These are phyloP conservation scores for Tetragonula clypearis DNA, from an alignment of 1,140 invertebrate genomes.

Conservation along the genomic window DNA sequence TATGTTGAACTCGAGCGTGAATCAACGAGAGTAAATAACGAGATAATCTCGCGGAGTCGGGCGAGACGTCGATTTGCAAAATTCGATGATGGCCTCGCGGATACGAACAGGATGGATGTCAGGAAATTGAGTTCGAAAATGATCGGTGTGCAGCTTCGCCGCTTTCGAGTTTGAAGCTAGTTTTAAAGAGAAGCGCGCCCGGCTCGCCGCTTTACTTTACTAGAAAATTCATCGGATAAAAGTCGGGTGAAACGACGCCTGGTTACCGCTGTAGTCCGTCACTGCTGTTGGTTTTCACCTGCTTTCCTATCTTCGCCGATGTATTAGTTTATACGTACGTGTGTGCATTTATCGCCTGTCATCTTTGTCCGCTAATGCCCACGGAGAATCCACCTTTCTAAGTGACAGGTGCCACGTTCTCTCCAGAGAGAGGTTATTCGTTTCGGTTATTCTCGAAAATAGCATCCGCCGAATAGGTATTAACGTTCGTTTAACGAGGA, in stretches of 20 bases:
- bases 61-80: background rate
- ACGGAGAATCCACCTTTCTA: slow-evolving; percentile 40
- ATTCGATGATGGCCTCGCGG: background rate
- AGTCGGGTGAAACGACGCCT: slow-evolving; percentile 19
- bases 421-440: slow-evolving; percentile 43
- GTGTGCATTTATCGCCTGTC: slow-evolving; percentile 58
- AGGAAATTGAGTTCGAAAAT: background rate
- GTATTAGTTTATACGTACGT: background rate
- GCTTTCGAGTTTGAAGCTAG: too few relatives aligned
- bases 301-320: slow-evolving; percentile 60
- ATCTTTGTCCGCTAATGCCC: slow-evolving; percentile 61
- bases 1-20: too few relatives aligned
- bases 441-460: slow-evolving; percentile 43
- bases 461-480: slow-evolving; percentile 13
- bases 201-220: background rate
- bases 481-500: slow-evolving; percentile 1
- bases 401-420: slow-evolving; percentile 60
- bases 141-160: too few relatives aligned
- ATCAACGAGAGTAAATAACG: too few relatives aligned
- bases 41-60: too few relatives aligned
- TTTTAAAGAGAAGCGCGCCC: background rate
- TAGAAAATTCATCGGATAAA: slow-evolving; percentile 42
- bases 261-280: background rate
- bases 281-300: slow-evolving; percentile 58
- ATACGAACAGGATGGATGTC: background rate